Evolutionary conservation across 1,140 invertebrate genomes (phyloP), one percentile per base, ranked within the genome.

Genomic region (Drosophila eugracilis): DNA sequence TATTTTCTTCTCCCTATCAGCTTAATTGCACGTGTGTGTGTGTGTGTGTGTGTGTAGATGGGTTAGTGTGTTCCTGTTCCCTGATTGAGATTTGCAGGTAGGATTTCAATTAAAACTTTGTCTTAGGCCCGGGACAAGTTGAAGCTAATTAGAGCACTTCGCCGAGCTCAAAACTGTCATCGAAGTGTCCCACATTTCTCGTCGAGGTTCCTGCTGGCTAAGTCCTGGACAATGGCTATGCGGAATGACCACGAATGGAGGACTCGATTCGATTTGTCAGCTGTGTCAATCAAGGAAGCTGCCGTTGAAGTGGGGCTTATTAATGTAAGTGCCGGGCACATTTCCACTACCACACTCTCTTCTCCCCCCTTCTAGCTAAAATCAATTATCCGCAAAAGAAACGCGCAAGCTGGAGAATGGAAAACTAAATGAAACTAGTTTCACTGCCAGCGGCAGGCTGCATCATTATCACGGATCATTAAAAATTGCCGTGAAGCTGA

Each of bases 381-480:
- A 75, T 75, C 73, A 75, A 75, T 75, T 75, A 75, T 36, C 53
- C 39, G 72, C 60, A 32, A 60, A 60, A 44, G 49, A 34, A 60
- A 50, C 26, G 7, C 17, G 15, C 21, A 14, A 26, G 39, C 34
- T 22, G 59, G 17, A 30, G 28, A 10, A 14, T 42, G 28, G 45
- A 24, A 28, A 72, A 73, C 59, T 65, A 80, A 71, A 69, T 66
- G 72, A 58, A 59, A 76, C 70, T 67, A 76, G 63, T n/a, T n/a
- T n/a, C 32, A 41, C 24, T 67, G 78, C 70, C 75, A 76, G 57
- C 53, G 78, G 75, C 78, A 79, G 59, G 37, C 41, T 66, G 67
- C 77, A 65, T 89, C 84, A 89, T 89, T 89, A 89, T 89, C 75
- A 89, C 69, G 75, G 84, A 89, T 89, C 84, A 89, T 89, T 89